phyloP scores from a whole-genome alignment of 2,888 invertebrate species.

The Seira musarum region DNA sequence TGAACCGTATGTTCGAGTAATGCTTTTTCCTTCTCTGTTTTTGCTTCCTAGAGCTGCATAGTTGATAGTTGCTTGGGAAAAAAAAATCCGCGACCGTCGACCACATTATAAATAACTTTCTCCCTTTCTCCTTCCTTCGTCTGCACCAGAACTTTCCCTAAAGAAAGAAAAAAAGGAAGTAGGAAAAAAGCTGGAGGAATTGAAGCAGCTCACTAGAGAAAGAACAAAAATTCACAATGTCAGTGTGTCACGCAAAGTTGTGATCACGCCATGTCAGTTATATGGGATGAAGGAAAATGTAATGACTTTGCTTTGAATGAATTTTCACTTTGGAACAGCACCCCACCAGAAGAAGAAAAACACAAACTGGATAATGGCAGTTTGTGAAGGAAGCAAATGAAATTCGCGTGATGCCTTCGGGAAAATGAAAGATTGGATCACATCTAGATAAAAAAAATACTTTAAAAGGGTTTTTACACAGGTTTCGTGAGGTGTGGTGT shows the following conservation, averaged over 20 bases:
- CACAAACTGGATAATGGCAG: background rate
- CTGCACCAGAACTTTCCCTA: background rate
- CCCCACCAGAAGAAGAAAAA: background rate
- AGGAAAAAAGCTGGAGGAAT: slow-evolving; percentile 10
- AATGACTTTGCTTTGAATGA: slow-evolving; percentile 32
- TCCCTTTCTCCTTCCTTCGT: background rate
- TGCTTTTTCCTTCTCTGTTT: background rate
- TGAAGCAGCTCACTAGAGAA: background rate
- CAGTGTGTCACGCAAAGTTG: slow-evolving; percentile 54
- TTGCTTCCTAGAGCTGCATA: too few relatives aligned
- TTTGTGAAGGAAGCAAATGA: slow-evolving; percentile 9
- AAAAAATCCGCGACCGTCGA: background rate
- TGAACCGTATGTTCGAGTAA: background rate
- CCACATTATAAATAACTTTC: slow-evolving; percentile 15
- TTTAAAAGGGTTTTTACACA: slow-evolving; percentile 5
- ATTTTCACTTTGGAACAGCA: slow-evolving; percentile 15
- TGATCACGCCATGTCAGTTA: slow-evolving; percentile 45
- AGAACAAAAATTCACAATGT: slow-evolving; percentile 30
- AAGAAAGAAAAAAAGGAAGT: slow-evolving; percentile 7
- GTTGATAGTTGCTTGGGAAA: background rate
- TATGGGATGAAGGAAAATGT: slow-evolving; percentile 15
- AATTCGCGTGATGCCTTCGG: background rate
- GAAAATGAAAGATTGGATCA: background rate
- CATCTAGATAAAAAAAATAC: background rate
- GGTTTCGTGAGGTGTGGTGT: background rate